Base-by-base conservation (phyloP, 1,140 invertebrate genomes). In the Aphis craccivora region DNA sequence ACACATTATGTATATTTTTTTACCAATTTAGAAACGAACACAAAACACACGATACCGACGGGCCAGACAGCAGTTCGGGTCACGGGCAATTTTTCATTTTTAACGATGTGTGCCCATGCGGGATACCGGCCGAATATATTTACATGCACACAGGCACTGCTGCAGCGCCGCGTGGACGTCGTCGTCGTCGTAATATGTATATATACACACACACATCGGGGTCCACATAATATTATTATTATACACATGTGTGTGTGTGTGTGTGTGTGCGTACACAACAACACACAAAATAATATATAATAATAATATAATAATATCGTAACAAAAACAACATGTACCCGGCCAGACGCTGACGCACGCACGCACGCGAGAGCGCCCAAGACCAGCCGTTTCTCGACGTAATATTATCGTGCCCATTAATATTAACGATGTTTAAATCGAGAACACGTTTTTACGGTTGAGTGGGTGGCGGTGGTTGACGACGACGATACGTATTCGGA, bases 31-130 rank as follows among this genome's bases (percentile, higher is more conserved):
- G 55, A 90, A 90, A 90, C 88, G 53, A n/a, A 51, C 40, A 89
- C 87, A 53, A 53, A 89, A 89, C 88, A 89, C 4, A 55, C 88
- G 83, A 25, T 23, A 40, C 23, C 83, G 88, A 55, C 88, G 88
- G 48, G 48, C 48, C 35, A 89, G 88, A 89, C 89, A 30, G 25
- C 53, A 43, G 43, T 92, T 55, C 48, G 81, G 81, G 81, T 86
- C 81, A 83, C 91, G 48, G 81, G 91, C 91, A 51, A 93, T 93
- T 93, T 93, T 93, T 93, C 91, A 93, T 93, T 93, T 93, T 93
- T 93, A 93, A 93, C 91, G 91, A 93, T 93, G 91, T 55, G 91
- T 83, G 91, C 91, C 91, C 91, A 93, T 67, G 91, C 91, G 91
- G 91, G 91, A 93, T 93, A 93, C 91, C 91, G 91, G 76, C 76